These are phyloP conservation scores for Ruditapes philippinarum DNA, from an alignment of 1,140 invertebrate genomes.

Conservation along the genomic window DNA sequence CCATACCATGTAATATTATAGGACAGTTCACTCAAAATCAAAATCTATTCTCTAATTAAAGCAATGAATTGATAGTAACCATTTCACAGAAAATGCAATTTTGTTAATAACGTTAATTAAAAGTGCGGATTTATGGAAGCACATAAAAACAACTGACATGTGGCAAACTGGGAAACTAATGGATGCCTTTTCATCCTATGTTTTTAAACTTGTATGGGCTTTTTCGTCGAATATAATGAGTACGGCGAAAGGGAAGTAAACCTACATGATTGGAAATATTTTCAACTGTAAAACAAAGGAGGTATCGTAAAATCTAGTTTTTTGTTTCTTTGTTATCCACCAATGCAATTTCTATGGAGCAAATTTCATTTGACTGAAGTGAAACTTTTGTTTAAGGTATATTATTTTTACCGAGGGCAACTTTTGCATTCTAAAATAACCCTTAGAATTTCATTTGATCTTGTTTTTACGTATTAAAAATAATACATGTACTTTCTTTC, in stretches of 20 bases:
- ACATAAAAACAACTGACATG: conserved; percentile 44
- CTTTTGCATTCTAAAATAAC: too few species aligned
- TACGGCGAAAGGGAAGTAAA: conserved; percentile 13
- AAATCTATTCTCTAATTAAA: too few species aligned
- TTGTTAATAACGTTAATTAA: background rate
- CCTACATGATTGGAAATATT: background rate
- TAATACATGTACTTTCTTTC: too few species aligned
- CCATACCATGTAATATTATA: too few species aligned
- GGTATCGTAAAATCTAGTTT: conserved; percentile 58
- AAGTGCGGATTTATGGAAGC: background rate
- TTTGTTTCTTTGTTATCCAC: conserved; percentile 52
- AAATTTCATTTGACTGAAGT: conserved; percentile 23
- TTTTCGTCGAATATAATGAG: conserved; percentile 45
- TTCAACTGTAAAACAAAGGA: conserved; percentile 13
- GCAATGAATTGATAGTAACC: background rate
- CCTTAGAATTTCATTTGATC: too few species aligned
- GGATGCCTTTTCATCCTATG: conserved; percentile 57
- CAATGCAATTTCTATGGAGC: background rate
- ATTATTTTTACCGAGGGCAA: too few species aligned
- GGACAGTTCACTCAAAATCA: too few species aligned
- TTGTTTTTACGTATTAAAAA: too few species aligned
- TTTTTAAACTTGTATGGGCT: conserved; percentile 41
- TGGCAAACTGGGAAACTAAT: conserved; percentile 60
- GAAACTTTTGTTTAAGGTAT: too few species aligned
- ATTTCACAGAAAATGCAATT: conserved; percentile 5